Percentiles rank a stretch among this genome's conserved stretches.
These are phyloP conservation scores for Polylopha cassiicola DNA, from an alignment of 2,888 invertebrate species.

Conservation along the genomic window DNA sequence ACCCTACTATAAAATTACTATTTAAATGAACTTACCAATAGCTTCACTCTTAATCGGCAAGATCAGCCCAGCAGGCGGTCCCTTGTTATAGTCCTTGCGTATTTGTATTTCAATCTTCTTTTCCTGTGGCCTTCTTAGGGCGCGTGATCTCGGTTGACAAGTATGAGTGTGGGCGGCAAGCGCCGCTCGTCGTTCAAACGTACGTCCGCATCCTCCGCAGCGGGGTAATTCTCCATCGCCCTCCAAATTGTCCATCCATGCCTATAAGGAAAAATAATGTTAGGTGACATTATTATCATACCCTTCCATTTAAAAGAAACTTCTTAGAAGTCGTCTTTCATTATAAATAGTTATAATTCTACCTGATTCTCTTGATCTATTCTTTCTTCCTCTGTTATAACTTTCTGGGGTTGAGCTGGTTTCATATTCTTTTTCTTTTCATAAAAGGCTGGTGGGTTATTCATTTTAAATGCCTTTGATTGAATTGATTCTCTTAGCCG, in stretches of 20 bases:
- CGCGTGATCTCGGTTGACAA: conserved; percentile 75
- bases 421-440: conserved; percentile 60
- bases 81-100: conserved; percentile 65
- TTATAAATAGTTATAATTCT: no score
- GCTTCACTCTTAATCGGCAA: conserved; percentile 24
- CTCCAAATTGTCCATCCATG: conserved; percentile 82
- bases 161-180: conserved; percentile 83
- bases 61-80: conserved; percentile 29
- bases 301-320: background rate
- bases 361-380: conserved; percentile 79
- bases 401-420: conserved; percentile 39
- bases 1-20: no score
- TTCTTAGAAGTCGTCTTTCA: background rate
- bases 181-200: conserved; percentile 85
- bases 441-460: conserved; percentile 75
- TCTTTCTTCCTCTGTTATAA: conserved; percentile 68
- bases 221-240: conserved; percentile 78
- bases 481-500: conserved; percentile 82
- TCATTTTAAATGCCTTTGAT: conserved; percentile 79
- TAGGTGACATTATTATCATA: background rate
- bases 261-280: conserved; percentile 38
- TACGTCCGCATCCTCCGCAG: conserved; percentile 82
- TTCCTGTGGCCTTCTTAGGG: conserved; percentile 42
- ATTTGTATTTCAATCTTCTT: conserved; percentile 67
- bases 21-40: conserved; percentile 16